A percentile compares a stretch with the other conserved stretches of the same genome.
Conservation (phyloP, 2,888 invertebrate genomes). For the Heliconius cydno region DNA sequence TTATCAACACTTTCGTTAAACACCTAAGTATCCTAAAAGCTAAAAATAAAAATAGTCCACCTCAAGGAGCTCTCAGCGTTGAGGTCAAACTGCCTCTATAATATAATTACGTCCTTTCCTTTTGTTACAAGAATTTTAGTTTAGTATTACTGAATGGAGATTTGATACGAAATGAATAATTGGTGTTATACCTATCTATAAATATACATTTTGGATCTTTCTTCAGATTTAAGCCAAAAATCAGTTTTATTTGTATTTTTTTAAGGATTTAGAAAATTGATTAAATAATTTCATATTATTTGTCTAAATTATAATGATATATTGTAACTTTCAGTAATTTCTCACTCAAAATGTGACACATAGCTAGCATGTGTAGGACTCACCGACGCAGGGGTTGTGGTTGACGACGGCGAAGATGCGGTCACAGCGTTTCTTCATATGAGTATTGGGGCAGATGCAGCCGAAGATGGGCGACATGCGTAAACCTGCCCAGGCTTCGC, state of each 20-base stretch:
- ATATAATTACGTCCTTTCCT: conserved; percentile 30
- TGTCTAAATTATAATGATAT: background rate
- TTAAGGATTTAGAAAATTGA: background rate
- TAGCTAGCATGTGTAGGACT: conserved; percentile 77
- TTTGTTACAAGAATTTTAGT: conserved; percentile 19
- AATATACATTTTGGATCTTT: too few relatives aligned
- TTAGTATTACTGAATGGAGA: conserved; percentile 10
- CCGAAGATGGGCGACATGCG: conserved; percentile 95
- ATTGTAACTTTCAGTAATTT: conserved; percentile 39
- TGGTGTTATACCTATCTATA: background rate
- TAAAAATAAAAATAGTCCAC: conserved; percentile 29
- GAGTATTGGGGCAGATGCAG: conserved; percentile 95
- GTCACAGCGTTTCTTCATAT: conserved; percentile 94
- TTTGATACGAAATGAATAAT: background rate
- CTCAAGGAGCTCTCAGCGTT: conserved; percentile 23
- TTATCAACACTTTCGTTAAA: conserved; percentile 1
- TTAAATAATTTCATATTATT: background rate
- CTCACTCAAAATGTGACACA: conserved; percentile 70
- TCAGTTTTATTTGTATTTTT: background rate
- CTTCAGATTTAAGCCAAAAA: background rate
- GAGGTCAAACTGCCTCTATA: conserved; percentile 29
- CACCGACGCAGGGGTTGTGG: conserved; percentile 97
- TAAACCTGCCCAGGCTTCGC: conserved; percentile 94
- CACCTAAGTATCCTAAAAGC: conserved; percentile 5
- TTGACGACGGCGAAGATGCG: conserved; percentile 94